Conservation (phyloP, 2,888 invertebrate species). For the Stenodema calcarata region DNA sequence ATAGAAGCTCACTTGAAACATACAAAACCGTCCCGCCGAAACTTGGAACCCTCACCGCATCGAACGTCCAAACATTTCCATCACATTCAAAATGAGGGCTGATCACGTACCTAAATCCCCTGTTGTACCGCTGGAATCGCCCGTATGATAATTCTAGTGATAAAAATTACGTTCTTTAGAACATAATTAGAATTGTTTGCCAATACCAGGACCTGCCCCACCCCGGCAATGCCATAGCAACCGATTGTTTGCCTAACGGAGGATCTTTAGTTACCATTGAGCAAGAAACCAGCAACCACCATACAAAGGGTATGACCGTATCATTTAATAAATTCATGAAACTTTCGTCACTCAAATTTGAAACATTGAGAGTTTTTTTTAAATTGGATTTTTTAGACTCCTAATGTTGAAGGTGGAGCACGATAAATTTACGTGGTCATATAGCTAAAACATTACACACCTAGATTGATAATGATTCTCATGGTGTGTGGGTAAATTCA, state of each 20-base stretch:
- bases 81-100: background rate
- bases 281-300: background rate
- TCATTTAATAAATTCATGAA: too few relatives aligned
- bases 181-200: too few relatives aligned
- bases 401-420: too few relatives aligned
- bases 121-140: background rate
- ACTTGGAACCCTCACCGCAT: background rate
- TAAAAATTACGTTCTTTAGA: background rate
- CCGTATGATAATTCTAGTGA: background rate
- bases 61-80: background rate
- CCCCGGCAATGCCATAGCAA: background rate
- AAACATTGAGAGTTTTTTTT: too few relatives aligned
- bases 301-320: background rate
- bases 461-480: too few relatives aligned
- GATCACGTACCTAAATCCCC: background rate
- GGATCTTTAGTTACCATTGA: background rate
- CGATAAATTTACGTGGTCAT: too few relatives aligned
- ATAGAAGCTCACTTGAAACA: background rate
- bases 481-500: too few relatives aligned
- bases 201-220: background rate
- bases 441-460: too few relatives aligned
- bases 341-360: too few relatives aligned
- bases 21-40: background rate
- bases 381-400: too few relatives aligned
- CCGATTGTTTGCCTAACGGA: background rate